Evolutionary conservation across 2,797 vertebrate species (phyloP).

Genomic region (Parotocinclus haroldoi): DNA sequence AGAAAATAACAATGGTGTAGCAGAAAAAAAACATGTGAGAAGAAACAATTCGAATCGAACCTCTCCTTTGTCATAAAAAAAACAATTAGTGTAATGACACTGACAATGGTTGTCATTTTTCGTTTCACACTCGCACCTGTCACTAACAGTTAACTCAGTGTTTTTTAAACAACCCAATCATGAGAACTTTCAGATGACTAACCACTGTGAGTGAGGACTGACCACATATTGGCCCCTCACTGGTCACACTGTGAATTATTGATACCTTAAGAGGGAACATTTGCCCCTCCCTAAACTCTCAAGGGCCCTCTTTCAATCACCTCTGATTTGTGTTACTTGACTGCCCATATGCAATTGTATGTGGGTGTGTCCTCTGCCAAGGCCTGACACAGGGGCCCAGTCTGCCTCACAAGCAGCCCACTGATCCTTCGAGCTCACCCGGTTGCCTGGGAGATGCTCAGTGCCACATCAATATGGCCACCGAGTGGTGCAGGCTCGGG

Average conservation of each 20-base stretch:
- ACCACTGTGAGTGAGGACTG: constrained; percentile 36
- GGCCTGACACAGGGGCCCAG: constrained; percentile 46
- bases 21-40: neutral
- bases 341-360: constrained; percentile 58
- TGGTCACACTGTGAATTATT: constrained; percentile 69
- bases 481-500: constrained; percentile 41
- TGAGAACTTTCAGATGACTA: constrained; percentile 45
- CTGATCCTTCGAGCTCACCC: constrained; percentile 49
- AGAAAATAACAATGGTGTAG: neutral
- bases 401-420: constrained; percentile 46
- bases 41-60: neutral
- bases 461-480: constrained; percentile 54
- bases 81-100: constrained; percentile 38
- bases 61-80: neutral
- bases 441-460: constrained; percentile 44
- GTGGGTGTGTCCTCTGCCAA: constrained; percentile 46
- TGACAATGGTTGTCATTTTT: constrained; percentile 29
- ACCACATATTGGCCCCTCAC: constrained; percentile 45
- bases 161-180: constrained; percentile 41
- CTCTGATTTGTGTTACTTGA: constrained; percentile 76
- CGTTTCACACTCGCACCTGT: constrained; percentile 41
- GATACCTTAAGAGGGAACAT: constrained; percentile 75
- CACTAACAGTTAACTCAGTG: constrained; percentile 34
- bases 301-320: constrained; percentile 68
- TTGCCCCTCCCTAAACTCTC: constrained; percentile 61